Conservation (phyloP, 2,113 vertebrate species). For the Glaucomys volans region DNA sequence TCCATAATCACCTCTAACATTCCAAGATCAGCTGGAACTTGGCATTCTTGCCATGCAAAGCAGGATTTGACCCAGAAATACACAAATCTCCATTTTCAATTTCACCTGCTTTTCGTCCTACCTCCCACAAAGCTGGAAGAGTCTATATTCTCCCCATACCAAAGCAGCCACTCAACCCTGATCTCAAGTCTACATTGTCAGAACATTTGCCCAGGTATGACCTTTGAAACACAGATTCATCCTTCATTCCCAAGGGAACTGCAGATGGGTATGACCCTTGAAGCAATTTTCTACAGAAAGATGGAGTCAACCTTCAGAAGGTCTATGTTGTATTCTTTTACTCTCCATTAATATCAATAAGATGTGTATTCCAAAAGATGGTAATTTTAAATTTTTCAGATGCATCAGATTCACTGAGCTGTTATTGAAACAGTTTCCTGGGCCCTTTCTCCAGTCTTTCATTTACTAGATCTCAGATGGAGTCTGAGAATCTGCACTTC, state of each 20-base stretch:
- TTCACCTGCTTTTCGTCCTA: conserved; percentile 46
- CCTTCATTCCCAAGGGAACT: conserved; percentile 10
- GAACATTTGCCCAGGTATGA: conserved; percentile 1
- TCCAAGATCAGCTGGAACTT: conserved; percentile 71
- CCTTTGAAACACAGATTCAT: not conserved
- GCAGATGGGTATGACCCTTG: not conserved
- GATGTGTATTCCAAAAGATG: not conserved
- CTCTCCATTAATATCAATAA: not conserved
- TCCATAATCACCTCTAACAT: conserved; percentile 69
- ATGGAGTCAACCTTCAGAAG: not conserved
- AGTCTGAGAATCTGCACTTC: not conserved
- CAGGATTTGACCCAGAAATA: conserved; percentile 67
- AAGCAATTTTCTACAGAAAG: not conserved
- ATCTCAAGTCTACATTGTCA: conserved; percentile 20
- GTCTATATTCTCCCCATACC: not conserved
- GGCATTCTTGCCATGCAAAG: conserved; percentile 60
- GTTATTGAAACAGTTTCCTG: not conserved
- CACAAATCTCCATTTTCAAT: conserved; percentile 58
- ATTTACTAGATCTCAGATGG: not conserved
- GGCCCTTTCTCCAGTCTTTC: not conserved
- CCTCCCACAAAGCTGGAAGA: conserved; percentile 20
- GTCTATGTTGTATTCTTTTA: not conserved
- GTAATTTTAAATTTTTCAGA: not conserved
- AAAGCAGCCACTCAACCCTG: conserved; percentile 40
- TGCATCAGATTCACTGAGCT: not conserved